Evolutionary conservation across 2,888 invertebrate species (phyloP).

Genomic region (Conomelus anceps): DNA sequence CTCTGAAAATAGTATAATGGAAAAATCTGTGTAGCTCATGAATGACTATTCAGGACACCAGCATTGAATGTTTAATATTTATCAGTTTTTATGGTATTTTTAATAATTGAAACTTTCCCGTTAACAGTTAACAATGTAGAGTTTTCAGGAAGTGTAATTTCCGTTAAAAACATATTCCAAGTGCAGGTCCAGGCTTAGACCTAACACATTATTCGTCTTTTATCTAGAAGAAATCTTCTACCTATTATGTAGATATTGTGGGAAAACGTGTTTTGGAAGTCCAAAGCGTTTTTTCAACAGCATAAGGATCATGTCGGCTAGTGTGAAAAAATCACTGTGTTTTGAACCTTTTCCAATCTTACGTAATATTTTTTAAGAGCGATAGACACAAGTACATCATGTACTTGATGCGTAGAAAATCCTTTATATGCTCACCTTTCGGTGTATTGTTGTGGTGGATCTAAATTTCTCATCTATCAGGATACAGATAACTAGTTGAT

Average conservation of each 20-base stretch:
- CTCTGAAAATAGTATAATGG: too few species aligned
- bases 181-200: background rate
- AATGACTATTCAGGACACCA: background rate
- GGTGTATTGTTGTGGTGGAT: background rate
- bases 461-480: background rate
- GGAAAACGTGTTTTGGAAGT: background rate
- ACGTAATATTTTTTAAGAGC: background rate
- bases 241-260: background rate
- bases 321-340: background rate
- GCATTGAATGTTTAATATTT: background rate
- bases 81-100: background rate
- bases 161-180: background rate
- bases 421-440: background rate
- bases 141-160: background rate
- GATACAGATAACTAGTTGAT: background rate
- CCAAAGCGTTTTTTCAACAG: background rate
- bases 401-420: background rate
- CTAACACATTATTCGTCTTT: background rate
- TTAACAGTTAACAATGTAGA: too few species aligned
- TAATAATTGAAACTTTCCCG: background rate
- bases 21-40: background rate
- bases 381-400: background rate
- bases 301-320: background rate
- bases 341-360: too few species aligned
- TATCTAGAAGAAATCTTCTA: background rate